Percentiles rank a stretch among this genome's conserved stretches.
phyloP scores from a whole-genome alignment of 2,113 vertebrate genomes.

The Loxodonta africana region DNA sequence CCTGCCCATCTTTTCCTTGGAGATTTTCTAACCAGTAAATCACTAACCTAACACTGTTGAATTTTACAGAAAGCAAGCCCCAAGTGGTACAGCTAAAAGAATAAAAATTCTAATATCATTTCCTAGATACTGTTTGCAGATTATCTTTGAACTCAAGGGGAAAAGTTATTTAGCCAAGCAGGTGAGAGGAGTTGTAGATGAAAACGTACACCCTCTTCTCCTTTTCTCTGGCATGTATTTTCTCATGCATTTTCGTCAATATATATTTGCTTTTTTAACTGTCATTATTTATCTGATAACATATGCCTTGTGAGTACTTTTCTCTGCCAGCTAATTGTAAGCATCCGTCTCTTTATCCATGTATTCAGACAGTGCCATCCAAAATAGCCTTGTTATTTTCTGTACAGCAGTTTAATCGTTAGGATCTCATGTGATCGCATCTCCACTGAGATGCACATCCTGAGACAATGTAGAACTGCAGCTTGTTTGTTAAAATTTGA shows the following conservation, averaged over 20 bases:
- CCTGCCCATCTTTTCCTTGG: background rate
- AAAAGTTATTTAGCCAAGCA: background rate
- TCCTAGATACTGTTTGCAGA: conserved; percentile 8
- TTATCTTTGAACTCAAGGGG: background rate
- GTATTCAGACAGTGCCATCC: background rate
- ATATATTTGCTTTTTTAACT: conserved; percentile 64
- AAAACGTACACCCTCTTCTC: background rate
- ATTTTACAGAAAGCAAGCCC: background rate
- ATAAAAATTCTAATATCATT: background rate
- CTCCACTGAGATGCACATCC: conserved; percentile 44
- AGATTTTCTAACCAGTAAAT: conserved; percentile 48
- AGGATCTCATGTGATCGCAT: conserved; percentile 50
- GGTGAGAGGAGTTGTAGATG: background rate
- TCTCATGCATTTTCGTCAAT: conserved; percentile 63
- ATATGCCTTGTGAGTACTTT: conserved; percentile 69
- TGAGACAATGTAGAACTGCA: conserved; percentile 29
- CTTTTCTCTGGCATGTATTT: conserved; percentile 64
- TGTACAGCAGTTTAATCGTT: conserved; percentile 62
- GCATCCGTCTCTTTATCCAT: conserved; percentile 61
- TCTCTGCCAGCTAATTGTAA: conserved; percentile 57
- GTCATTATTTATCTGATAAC: conserved; percentile 60
- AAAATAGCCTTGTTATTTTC: conserved; percentile 71
- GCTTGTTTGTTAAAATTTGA: background rate
- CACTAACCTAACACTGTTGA: conserved; percentile 25
- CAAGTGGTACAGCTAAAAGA: background rate